Conservation (phyloP, 64 coral and sea anemone genomes). For the Acropora tenuis region DNA sequence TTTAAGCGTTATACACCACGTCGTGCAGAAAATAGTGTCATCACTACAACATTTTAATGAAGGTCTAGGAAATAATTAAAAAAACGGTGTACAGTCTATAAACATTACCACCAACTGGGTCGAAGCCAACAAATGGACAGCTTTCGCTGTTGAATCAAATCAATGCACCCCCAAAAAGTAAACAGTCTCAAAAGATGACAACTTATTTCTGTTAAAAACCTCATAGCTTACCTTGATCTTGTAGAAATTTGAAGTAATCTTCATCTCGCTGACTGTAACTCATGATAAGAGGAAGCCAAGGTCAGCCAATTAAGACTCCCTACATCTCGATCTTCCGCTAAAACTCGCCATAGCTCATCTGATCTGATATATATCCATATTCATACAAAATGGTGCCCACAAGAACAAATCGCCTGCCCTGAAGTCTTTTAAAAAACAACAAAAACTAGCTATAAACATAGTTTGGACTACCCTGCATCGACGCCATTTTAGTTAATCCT, state of each 20-base stretch:
- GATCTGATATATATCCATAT: neutral
- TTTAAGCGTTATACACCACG: too few species aligned
- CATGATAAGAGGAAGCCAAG: conserved; percentile 20
- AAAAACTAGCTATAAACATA: neutral
- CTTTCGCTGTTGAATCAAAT: neutral
- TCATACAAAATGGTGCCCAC: neutral
- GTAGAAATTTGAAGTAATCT: conserved; percentile 89
- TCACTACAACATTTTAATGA: neutral
- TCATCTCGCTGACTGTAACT: conserved; percentile 38
- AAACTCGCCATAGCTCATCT: neutral
- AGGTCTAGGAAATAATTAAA: too few species aligned
- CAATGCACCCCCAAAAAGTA: neutral
- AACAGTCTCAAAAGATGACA: neutral
- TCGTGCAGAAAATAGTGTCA: too few species aligned
- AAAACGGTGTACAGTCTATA: neutral
- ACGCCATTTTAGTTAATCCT: conserved; percentile 86
- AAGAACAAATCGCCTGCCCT: neutral
- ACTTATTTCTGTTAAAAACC: neutral
- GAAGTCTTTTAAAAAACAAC: neutral
- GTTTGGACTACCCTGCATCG: neutral
- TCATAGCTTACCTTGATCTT: conserved; percentile 85
- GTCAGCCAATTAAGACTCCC: neutral
- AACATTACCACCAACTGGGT: conserved; percentile 22
- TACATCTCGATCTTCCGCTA: neutral
- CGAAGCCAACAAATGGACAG: neutral